phyloP scores from a whole-genome alignment of 2,113 vertebrate species.

The Bagarius yarrelli region DNA sequence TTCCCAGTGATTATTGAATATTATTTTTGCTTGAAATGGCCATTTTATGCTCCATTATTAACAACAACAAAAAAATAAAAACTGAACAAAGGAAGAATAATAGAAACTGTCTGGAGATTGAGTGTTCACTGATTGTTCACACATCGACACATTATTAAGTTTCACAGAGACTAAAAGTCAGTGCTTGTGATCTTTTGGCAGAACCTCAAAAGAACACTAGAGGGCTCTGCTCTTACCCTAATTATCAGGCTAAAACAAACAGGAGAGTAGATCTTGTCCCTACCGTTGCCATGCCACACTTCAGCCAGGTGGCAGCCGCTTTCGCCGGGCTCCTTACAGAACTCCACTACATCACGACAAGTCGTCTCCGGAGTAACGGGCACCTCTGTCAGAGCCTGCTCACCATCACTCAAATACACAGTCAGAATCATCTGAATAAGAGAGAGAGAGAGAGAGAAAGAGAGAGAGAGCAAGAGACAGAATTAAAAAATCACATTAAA shows the following conservation, averaged over 20 bases:
- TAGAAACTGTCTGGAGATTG: not conserved
- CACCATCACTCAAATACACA: constrained; percentile 96
- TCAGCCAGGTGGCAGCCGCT: constrained; percentile 96
- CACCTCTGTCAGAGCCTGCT: constrained; percentile 93
- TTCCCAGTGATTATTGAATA: no score
- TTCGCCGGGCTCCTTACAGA: constrained; percentile 97
- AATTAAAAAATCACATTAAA: no score
- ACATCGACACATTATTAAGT: not conserved
- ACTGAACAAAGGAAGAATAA: not conserved
- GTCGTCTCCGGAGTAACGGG: constrained; percentile 98
- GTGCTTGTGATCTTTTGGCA: not conserved
- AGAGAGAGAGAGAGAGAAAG: not conserved
- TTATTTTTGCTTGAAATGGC: no score
- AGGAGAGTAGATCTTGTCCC: not conserved
- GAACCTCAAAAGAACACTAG: not conserved
- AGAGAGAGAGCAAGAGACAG: no score
- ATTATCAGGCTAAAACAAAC: constrained; percentile 37
- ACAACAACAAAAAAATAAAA: not conserved
- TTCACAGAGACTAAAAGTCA: no score
- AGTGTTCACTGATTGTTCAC: not conserved
- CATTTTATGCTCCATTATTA: no score
- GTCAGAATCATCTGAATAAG: constrained; percentile 90
- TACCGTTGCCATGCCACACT: constrained; percentile 96
- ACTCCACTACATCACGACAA: constrained; percentile 95
- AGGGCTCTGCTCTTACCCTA: not conserved